Percentiles rank a stretch among this genome's conserved stretches.
Evolutionary conservation across 2,797 vertebrate species (phyloP).

Genomic region (Columba guinea): DNA sequence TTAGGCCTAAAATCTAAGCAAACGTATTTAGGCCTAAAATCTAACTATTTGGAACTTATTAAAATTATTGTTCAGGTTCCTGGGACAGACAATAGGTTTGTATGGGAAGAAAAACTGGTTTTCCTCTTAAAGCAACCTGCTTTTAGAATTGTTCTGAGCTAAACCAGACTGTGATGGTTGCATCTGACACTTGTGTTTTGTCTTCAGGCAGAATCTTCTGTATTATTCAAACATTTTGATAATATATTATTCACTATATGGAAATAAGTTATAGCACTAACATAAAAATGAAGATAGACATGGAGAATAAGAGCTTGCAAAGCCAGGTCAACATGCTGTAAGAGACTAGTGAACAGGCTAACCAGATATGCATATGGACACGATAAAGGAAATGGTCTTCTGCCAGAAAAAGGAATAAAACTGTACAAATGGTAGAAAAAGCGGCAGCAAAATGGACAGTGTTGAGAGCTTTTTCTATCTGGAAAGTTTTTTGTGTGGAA

Average conservation of each 20-base stretch:
- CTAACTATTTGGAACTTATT: background rate
- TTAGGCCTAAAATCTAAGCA: conserved; percentile 56
- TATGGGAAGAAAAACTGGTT: conserved; percentile 29
- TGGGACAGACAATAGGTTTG: conserved; percentile 29
- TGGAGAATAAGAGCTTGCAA: conserved; percentile 15
- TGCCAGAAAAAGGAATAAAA: conserved; percentile 32
- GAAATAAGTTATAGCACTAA: conserved; percentile 27
- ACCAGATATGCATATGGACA: background rate
- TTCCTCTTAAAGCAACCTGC: background rate
- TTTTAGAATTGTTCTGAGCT: background rate
- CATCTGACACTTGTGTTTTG: conserved; percentile 39
- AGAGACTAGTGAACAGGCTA: conserved; percentile 1
- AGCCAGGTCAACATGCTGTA: background rate
- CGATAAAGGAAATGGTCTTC: background rate
- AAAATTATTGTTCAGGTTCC: conserved; percentile 42
- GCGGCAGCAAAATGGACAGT: conserved; percentile 10
- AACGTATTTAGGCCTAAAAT: background rate
- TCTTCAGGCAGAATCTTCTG: conserved; percentile 55
- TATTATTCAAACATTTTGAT: conserved; percentile 22
- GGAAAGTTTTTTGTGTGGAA: background rate
- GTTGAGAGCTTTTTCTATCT: background rate
- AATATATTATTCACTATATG: background rate
- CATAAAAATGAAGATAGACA: background rate
- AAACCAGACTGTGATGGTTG: background rate
- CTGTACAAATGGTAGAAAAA: background rate